These are phyloP conservation scores for Holothuria glaberrima DNA, from an alignment of 35 echinoderm and acorn worm species.

Conservation along the genomic window DNA sequence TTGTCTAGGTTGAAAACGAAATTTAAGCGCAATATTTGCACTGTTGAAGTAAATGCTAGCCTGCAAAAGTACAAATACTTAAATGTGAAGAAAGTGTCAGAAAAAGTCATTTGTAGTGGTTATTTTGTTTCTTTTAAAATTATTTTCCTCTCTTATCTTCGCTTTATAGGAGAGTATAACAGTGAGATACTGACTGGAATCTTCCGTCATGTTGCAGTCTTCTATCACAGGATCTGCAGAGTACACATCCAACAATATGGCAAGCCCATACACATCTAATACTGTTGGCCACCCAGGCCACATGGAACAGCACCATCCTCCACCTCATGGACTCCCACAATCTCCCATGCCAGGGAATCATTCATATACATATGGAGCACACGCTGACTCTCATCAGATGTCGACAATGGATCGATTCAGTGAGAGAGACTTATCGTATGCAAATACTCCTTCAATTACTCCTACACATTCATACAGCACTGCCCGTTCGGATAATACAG, in stretches of 20 bases:
- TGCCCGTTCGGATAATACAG: constrained; percentile 70
- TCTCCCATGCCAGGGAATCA: constrained; percentile 54
- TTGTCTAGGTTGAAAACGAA: too few species aligned
- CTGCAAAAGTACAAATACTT: too few species aligned
- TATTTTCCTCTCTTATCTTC: neutral
- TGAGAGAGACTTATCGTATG: constrained; percentile 64
- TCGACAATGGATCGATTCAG: constrained; percentile 37
- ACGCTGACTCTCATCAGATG: constrained; percentile 21
- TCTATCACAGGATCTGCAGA: constrained; percentile 58
- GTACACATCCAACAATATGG: constrained; percentile 43
- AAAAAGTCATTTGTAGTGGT: neutral
- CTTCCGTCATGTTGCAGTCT: constrained; percentile 45
- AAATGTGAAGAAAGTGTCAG: too few species aligned
- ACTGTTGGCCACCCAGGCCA: neutral
- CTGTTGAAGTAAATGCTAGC: too few species aligned
- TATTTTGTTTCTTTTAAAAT: neutral
- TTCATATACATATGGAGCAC: constrained; percentile 56
- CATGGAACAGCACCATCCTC: neutral
- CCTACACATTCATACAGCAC: constrained; percentile 98
- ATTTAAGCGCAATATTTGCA: too few species aligned
- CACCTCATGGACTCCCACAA: constrained; percentile 42
- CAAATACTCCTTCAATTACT: constrained; percentile 78
- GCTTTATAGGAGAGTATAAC: constrained; percentile 16
- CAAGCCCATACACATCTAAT: constrained; percentile 10
- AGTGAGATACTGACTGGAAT: neutral